These are phyloP conservation scores for Caenorhabditis tropicalis DNA, from an alignment of 1,140 invertebrate genomes.

Conservation along the genomic window DNA sequence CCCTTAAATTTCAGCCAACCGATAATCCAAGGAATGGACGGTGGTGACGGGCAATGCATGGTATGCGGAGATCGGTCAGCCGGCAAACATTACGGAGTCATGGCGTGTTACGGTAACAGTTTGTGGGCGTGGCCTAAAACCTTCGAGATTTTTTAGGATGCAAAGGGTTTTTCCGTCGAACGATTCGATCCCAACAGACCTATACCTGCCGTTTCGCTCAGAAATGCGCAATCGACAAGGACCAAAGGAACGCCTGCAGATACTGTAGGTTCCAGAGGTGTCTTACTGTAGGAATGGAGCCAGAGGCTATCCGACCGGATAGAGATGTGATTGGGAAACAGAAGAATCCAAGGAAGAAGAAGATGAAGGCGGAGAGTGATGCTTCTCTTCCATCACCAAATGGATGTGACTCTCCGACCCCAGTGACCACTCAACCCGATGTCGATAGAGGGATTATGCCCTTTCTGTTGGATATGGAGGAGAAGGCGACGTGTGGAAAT, in stretches of 20 bases:
- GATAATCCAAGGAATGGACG: conserved; percentile 37
- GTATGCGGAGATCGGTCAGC: conserved; percentile 76
- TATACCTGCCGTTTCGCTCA: conserved; percentile 68
- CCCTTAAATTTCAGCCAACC: conserved; percentile 4
- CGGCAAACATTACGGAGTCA: conserved; percentile 75
- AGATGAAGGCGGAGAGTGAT: conserved; percentile 61
- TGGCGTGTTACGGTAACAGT: conserved; percentile 74
- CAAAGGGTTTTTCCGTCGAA: conserved; percentile 65
- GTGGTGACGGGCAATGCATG: conserved; percentile 70
- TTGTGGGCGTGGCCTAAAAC: neutral
- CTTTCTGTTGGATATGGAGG: conserved; percentile 66
- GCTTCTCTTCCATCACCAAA: conserved; percentile 65
- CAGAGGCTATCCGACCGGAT: conserved; percentile 70
- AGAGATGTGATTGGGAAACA: conserved; percentile 70
- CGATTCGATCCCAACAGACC: conserved; percentile 67
- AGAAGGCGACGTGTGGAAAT: conserved; percentile 40
- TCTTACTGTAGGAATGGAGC: conserved; percentile 70
- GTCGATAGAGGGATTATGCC: conserved; percentile 63
- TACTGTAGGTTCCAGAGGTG: conserved; percentile 70
- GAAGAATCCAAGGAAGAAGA: conserved; percentile 70
- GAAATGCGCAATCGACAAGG: conserved; percentile 68
- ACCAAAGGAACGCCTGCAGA: conserved; percentile 69
- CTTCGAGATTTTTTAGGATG: conserved; percentile 27
- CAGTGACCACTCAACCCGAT: conserved; percentile 62
- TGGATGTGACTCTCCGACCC: neutral